Percentiles rank a stretch among this genome's conserved stretches.
phyloP scores from a whole-genome alignment of 2,113 vertebrate genomes.

The Potamarius usumacintae region DNA sequence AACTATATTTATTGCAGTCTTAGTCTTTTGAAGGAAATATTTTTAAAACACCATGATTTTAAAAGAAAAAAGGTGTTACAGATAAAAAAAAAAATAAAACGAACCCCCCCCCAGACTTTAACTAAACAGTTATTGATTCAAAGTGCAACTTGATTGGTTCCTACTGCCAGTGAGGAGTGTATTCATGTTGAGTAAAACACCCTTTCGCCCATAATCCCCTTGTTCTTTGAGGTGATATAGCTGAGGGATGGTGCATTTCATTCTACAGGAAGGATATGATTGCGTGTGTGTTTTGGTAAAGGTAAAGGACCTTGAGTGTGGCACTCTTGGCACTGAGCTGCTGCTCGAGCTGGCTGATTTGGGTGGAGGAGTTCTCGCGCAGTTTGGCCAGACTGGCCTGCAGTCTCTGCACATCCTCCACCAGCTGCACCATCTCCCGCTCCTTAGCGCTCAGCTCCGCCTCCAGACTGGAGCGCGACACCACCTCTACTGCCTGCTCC shows the following conservation, averaged over 20 bases:
- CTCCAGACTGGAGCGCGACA: slow-evolving; percentile 86
- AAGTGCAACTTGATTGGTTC: not conserved
- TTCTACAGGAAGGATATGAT: not conserved
- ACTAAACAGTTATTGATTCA: too few species aligned
- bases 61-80: not conserved
- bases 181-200: not conserved
- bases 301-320: slow-evolving; percentile 80
- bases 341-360: slow-evolving; percentile 92
- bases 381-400: slow-evolving; percentile 96
- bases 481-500: slow-evolving; percentile 48
- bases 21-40: not conserved
- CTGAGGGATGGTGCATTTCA: not conserved
- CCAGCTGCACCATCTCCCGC: slow-evolving; percentile 92
- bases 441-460: slow-evolving; percentile 94
- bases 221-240: not conserved
- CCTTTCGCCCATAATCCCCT: not conserved
- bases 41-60: not conserved
- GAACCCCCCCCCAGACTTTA: too few species aligned
- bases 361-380: slow-evolving; percentile 88
- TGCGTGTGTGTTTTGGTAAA: not conserved
- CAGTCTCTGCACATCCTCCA: slow-evolving; percentile 95
- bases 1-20: not conserved
- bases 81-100: too few species aligned
- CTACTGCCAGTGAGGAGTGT: not conserved
- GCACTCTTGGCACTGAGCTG: slow-evolving; percentile 89